phyloP scores from a whole-genome alignment of 2,113 vertebrate genomes.

The Nycticorax nycticorax region DNA sequence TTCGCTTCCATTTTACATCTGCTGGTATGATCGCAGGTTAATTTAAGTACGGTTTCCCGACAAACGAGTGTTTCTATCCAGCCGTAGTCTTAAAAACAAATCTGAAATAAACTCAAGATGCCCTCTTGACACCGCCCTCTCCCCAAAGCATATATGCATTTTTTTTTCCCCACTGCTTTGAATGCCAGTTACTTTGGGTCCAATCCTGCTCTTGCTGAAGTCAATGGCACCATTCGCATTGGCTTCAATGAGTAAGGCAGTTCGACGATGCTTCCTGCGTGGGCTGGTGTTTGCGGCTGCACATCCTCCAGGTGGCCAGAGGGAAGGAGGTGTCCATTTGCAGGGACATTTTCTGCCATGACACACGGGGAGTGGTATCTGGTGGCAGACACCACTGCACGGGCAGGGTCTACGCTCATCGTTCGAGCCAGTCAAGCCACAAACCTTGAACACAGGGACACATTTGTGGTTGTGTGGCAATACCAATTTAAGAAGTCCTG shows the following conservation, averaged over 20 bases:
- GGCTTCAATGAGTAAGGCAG: neutral
- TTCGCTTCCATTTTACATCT: constrained; percentile 58
- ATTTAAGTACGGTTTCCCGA: constrained; percentile 54
- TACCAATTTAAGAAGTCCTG: neutral
- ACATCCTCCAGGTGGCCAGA: neutral
- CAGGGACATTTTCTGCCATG: neutral
- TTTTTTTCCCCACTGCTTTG: neutral
- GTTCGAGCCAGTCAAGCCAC: neutral
- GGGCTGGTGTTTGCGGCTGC: neutral
- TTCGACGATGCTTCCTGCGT: neutral
- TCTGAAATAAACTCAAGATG: constrained; percentile 18
- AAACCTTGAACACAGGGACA: neutral
- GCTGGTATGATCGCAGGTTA: constrained; percentile 53
- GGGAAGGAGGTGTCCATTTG: neutral
- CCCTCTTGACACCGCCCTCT: neutral
- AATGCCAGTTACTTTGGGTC: neutral
- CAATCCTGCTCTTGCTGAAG: neutral
- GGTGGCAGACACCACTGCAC: neutral
- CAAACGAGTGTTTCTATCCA: constrained; percentile 32
- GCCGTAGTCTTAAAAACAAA: constrained; percentile 7
- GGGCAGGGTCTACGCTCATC: neutral
- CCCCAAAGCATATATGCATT: neutral
- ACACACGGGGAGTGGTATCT: accelerated
- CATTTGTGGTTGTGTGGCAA: neutral
- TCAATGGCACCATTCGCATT: neutral